phyloP scores from a whole-genome alignment of 2,113 vertebrate species.

The Lampris megalopsis region DNA sequence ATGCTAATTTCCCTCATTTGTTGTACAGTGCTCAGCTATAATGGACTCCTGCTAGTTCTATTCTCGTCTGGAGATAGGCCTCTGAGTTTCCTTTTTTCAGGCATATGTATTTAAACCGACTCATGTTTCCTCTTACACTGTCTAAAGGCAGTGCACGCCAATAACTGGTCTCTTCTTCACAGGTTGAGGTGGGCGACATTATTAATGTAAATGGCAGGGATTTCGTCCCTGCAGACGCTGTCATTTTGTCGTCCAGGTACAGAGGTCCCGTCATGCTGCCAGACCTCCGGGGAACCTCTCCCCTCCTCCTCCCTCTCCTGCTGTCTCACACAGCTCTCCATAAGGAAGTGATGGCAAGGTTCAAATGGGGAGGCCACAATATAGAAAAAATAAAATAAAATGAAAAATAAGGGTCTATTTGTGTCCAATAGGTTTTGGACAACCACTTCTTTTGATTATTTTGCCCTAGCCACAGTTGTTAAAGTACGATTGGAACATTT shows the following conservation, averaged over 20 bases:
- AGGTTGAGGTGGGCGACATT: conserved; percentile 98
- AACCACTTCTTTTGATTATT: neutral
- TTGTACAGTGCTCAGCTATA: conserved; percentile 10
- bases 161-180: conserved; percentile 93
- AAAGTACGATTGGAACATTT: neutral
- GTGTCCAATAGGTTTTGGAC: neutral
- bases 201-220: conserved; percentile 97
- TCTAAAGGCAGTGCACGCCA: conserved; percentile 66
- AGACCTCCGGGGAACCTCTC: conserved; percentile 72
- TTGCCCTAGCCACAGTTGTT: neutral
- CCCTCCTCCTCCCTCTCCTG: conserved; percentile 4
- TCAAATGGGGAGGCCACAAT: neutral
- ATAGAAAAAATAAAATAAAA: neutral
- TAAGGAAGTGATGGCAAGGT: conserved; percentile 89
- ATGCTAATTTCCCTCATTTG: neutral
- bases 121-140: conserved; percentile 22
- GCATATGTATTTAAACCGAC: neutral
- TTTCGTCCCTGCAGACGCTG: conserved; percentile 95
- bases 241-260: conserved; percentile 98
- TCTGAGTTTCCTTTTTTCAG: too few species aligned
- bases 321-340: conserved; percentile 70
- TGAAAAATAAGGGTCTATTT: neutral
- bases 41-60: conserved; percentile 13
- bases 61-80: too few species aligned
- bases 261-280: conserved; percentile 80